Evolutionary conservation across 92 coral and sea anemone species (phyloP).

Genomic region (Nematostella vectensis): DNA sequence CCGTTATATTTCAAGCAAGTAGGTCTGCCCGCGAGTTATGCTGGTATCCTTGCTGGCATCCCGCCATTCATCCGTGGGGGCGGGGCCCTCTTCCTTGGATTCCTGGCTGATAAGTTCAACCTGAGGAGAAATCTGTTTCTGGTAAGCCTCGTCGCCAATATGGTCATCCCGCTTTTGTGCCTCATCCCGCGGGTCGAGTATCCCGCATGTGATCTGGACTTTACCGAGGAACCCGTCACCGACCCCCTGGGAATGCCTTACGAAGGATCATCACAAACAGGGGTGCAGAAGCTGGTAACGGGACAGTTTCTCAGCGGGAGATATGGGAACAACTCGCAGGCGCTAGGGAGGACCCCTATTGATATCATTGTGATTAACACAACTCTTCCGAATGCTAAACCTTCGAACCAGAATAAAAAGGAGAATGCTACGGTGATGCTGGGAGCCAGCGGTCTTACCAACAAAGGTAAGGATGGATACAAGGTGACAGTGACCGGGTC

Average conservation of each 20-base stretch:
- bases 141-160: conserved; percentile 16
- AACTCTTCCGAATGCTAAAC: too few relatives aligned
- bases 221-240: conserved; percentile 27
- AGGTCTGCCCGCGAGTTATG: conserved; percentile 24
- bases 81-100: conserved; percentile 28
- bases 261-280: too few relatives aligned
- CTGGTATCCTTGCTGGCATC: conserved; percentile 18
- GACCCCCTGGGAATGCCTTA: conserved; percentile 34
- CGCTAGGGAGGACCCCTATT: too few relatives aligned
- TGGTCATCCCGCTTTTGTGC: conserved; percentile 20
- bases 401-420: too few relatives aligned
- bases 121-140: conserved; percentile 14
- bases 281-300: too few relatives aligned
- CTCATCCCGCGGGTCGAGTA: conserved; percentile 29
- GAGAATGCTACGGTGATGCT: too few relatives aligned
- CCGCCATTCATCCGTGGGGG: conserved; percentile 31
- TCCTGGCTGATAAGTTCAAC: conserved; percentile 15
- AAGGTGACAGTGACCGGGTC: too few relatives aligned
- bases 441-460: too few relatives aligned
- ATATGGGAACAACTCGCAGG: too few relatives aligned
- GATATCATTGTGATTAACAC: too few relatives aligned
- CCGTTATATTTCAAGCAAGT: conserved; percentile 28
- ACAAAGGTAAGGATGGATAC: too few relatives aligned
- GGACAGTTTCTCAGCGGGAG: too few relatives aligned
- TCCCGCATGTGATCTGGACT: conserved; percentile 20